Evolutionary conservation across 2,113 vertebrate genomes (phyloP), one percentile per base, ranked within the genome.

Genomic region (Cyrtonyx montezumae): DNA sequence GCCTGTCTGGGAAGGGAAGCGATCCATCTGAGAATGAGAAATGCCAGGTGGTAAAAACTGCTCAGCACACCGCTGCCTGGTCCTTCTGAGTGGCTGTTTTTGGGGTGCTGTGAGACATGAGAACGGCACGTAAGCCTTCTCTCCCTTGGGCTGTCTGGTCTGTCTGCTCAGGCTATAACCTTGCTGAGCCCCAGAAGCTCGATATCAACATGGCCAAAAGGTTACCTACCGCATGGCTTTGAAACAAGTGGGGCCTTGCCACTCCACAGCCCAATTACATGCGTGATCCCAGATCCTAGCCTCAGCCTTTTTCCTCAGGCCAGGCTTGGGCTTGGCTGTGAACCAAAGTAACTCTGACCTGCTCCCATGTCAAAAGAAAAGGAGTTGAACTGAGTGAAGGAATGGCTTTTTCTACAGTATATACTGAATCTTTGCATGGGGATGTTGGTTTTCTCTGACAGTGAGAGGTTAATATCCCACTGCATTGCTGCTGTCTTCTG

Each of bases 251-350:
- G 15, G 17, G 62, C 12, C 5, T 30, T 89, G 26, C 37, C 36
- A 30, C 36, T 79, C 53, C 7, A 2, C 22, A 34, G 5, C 16
- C 19, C 36, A 45, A 6, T 9, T 37, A 15, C 8, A 4, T 58
- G 30, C 0, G 0, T 28, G 45, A 53, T 46, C 43, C 66, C 7
- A 22, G 37, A 45, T 73, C 36, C 13, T 37, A 55, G 36, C 26
- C n/a, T 69, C 82, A 70, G 63, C 68, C 59, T 77, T 43, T 69
- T 21, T 13, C 34, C 45, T 51, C 0, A 1, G 20, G 40, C 73
- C 43, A 34, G 83, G 25, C 71, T 88, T 42, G 45, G 37, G 15
- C 70, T 70, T 28, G 28, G 66, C n/a, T 46, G 17, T 36, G 19
- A 70, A 22, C 12, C 36, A 32, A 21, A 5, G 16, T 45, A 45